Conservation (phyloP, 2,888 invertebrate genomes). For the Chelonus formosanus region DNA sequence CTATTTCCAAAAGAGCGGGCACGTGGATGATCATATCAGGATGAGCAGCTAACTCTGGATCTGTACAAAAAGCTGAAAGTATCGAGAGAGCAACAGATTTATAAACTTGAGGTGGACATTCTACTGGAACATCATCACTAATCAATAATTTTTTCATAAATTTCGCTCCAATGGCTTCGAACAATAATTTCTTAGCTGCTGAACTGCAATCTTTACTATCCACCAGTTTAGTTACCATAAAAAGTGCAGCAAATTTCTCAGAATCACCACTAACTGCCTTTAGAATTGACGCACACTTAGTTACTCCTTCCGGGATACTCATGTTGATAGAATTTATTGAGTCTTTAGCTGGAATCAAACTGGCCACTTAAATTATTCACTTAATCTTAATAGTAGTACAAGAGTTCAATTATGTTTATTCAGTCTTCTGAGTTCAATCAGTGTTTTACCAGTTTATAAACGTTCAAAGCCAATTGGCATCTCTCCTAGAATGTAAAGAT, state of each 20-base stretch:
- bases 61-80: constrained; percentile 85
- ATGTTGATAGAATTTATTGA: constrained; percentile 40
- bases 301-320: constrained; percentile 79
- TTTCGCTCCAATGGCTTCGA: constrained; percentile 89
- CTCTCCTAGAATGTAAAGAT: not conserved
- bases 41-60: constrained; percentile 81
- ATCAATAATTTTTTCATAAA: constrained; percentile 84
- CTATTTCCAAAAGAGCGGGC: constrained; percentile 84
- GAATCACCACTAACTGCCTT: constrained; percentile 85
- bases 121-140: constrained; percentile 80
- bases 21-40: constrained; percentile 85
- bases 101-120: constrained; percentile 89
- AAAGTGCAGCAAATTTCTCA: constrained; percentile 89
- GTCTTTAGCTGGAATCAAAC: not conserved
- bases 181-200: constrained; percentile 79
- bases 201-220: constrained; percentile 82
- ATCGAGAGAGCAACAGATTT: constrained; percentile 91
- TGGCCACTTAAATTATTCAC: constrained; percentile 3
- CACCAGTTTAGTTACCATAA: constrained; percentile 90
- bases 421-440: not conserved
- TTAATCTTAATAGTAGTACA: not conserved
- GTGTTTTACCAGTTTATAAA: constrained; percentile 14
- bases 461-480: constrained; percentile 50
- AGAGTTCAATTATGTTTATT: not conserved
- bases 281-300: constrained; percentile 84